phyloP scores from a whole-genome alignment of 2,888 invertebrate species.

The Drosophila demipolita region DNA sequence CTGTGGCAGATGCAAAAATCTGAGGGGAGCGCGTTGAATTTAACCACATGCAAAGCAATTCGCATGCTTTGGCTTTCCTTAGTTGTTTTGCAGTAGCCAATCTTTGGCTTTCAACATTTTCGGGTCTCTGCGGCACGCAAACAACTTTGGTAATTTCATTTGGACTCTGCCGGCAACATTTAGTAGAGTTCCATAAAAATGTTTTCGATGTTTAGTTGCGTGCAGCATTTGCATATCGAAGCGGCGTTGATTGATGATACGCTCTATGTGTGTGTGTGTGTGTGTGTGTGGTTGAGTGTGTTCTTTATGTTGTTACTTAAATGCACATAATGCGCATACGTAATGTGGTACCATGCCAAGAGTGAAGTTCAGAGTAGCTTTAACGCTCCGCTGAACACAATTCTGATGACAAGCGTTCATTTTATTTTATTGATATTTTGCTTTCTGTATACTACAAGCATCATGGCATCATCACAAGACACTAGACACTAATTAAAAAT shows the following conservation, averaged over 20 bases:
- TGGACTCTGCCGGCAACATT: constrained; percentile 20
- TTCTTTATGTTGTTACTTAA: constrained; percentile 20
- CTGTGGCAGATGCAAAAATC: neutral
- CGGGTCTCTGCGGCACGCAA: constrained; percentile 47
- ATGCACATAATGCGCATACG: constrained; percentile 76
- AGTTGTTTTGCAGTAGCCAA: constrained; percentile 26
- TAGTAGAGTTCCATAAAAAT: constrained; percentile 31
- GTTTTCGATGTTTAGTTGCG: constrained; percentile 46
- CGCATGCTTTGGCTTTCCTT: constrained; percentile 27
- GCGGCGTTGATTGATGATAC: constrained; percentile 64
- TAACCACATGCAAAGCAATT: constrained; percentile 33
- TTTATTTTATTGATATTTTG: neutral
- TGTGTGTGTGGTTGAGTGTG: constrained; percentile 11
- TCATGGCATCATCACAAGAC: neutral
- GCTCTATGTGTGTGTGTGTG: constrained; percentile 4
- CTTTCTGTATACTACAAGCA: neutral
- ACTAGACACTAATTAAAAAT: neutral
- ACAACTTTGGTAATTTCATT: constrained; percentile 47
- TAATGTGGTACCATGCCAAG: constrained; percentile 50
- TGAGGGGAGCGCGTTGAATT: constrained; percentile 2
- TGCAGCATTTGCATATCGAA: constrained; percentile 67
- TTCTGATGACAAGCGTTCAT: constrained; percentile 33
- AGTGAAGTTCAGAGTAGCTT: constrained; percentile 9
- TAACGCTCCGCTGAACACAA: constrained; percentile 30
- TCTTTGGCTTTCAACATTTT: constrained; percentile 21